phyloP scores from a whole-genome alignment of 2,797 vertebrate species.

The Arrhamphus sclerolepis region DNA sequence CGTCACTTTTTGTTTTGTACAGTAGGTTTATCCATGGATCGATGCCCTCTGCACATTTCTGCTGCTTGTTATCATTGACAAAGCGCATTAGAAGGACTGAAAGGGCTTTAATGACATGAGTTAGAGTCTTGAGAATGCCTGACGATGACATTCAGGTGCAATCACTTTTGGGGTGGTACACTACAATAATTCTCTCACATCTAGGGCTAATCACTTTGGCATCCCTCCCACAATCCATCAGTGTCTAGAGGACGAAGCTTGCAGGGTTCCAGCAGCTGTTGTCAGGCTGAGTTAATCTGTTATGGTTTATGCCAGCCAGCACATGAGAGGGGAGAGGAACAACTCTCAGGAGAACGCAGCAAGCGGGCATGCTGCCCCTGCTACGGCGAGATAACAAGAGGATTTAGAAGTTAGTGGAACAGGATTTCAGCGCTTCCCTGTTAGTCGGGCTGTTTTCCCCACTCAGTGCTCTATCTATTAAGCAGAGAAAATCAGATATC shows the following conservation, averaged over 20 bases:
- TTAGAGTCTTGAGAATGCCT: constrained; percentile 33
- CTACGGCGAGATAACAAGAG: constrained; percentile 65
- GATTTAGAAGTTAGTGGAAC: constrained; percentile 62
- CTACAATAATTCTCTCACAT: constrained; percentile 61
- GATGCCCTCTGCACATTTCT: neutral
- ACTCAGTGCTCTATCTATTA: constrained; percentile 12
- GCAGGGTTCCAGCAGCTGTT: constrained; percentile 73
- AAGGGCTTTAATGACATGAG: constrained; percentile 14
- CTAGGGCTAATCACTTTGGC: constrained; percentile 72
- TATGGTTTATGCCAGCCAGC: constrained; percentile 46
- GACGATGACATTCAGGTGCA: constrained; percentile 41
- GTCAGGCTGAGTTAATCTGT: constrained; percentile 69
- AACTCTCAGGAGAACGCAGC: constrained; percentile 50
- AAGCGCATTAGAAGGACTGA: constrained; percentile 1
- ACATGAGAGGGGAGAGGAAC: constrained; percentile 38
- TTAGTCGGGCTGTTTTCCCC: constrained; percentile 31
- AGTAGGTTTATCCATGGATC: constrained; percentile 14
- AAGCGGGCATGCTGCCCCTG: constrained; percentile 50
- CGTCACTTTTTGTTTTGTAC: neutral
- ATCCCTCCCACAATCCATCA: constrained; percentile 72
- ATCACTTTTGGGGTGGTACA: constrained; percentile 46
- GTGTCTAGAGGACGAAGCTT: constrained; percentile 61
- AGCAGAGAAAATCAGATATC: constrained; percentile 2
- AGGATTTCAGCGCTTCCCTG: constrained; percentile 47
- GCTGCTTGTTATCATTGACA: constrained; percentile 21